Evolutionary conservation across 2,113 vertebrate species (phyloP).

Genomic region (Uria aalge): DNA sequence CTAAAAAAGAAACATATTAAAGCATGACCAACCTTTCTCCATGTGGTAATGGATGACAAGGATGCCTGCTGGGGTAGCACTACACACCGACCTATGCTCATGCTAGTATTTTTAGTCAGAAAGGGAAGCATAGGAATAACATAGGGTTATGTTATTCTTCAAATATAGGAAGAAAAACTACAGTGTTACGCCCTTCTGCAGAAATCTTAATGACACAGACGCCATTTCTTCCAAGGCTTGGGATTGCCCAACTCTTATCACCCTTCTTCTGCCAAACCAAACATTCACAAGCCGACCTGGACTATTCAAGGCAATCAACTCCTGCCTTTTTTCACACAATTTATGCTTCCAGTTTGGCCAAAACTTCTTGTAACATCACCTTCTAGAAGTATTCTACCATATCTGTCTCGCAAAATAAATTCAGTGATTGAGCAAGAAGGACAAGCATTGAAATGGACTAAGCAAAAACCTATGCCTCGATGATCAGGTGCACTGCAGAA

Average conservation of each 20-base stretch:
- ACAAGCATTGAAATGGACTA: neutral
- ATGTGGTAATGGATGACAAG: neutral
- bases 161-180: neutral
- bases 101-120: neutral
- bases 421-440: neutral
- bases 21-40: neutral
- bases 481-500: neutral
- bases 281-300: neutral
- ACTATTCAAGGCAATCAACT: neutral
- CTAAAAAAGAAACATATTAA: neutral
- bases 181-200: neutral
- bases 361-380: neutral
- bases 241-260: neutral
- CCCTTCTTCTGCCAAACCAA: neutral
- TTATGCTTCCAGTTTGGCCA: neutral
- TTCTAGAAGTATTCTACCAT: neutral
- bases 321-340: neutral
- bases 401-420: neutral
- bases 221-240: neutral
- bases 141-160: neutral
- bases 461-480: rapidly evolving
- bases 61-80: neutral
- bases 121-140: neutral
- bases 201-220: neutral
- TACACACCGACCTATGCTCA: neutral